phyloP scores from a whole-genome alignment of 2,797 vertebrate species.

The Falco novaeseelandiae region DNA sequence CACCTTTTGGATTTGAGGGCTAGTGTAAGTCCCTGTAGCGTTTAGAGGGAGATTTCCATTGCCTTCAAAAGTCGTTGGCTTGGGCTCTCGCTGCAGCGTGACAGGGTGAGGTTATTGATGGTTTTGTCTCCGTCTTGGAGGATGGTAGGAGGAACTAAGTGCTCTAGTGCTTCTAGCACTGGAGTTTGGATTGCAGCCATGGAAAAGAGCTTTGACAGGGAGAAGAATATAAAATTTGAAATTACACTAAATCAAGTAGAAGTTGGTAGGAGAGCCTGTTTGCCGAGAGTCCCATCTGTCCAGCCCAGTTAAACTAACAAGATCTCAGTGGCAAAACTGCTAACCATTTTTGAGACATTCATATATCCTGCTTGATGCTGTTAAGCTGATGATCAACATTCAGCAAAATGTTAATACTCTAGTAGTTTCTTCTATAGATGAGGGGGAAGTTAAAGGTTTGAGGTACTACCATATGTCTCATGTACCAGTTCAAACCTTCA shows the following conservation, averaged over 20 bases:
- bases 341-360: slow-evolving; percentile 87
- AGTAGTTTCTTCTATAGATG: not conserved
- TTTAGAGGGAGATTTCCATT: not conserved
- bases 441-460: not conserved
- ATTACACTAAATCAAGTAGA: not conserved
- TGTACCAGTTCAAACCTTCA: not conserved
- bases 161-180: not conserved
- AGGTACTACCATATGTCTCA: not conserved
- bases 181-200: not conserved
- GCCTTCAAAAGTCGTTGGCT: not conserved
- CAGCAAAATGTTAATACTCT: slow-evolving; percentile 15
- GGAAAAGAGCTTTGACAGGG: not conserved
- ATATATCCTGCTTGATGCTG: slow-evolving; percentile 62
- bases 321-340: slow-evolving; percentile 79
- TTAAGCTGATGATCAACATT: not conserved
- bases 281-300: not conserved
- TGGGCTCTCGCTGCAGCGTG: not conserved
- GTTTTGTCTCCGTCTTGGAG: not conserved
- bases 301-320: not conserved
- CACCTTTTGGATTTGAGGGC: not conserved
- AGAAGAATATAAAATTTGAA: not conserved
- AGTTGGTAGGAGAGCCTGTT: not conserved
- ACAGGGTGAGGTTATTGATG: not conserved
- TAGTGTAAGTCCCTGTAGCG: not conserved
- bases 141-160: not conserved